These are phyloP conservation scores for Leucophenga varia DNA, from an alignment of 1,140 invertebrate genomes.

Conservation along the genomic window DNA sequence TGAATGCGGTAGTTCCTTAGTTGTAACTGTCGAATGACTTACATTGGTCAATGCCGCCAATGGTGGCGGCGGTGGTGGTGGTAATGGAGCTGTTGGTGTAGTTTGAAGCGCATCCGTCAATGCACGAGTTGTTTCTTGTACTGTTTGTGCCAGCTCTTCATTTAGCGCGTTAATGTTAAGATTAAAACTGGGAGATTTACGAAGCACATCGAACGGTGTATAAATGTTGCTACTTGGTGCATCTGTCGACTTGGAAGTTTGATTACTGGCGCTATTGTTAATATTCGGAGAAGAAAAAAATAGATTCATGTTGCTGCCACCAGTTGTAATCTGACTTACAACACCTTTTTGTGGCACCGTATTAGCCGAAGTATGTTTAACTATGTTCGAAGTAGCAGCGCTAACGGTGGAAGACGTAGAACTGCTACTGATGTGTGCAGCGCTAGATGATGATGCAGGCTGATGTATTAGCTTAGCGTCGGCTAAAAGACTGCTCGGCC, in stretches of 20 bases:
- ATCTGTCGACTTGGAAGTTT: not conserved
- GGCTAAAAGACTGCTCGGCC: not conserved
- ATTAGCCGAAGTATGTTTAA: not conserved
- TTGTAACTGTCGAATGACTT: no score
- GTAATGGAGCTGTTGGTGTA: constrained; percentile 21
- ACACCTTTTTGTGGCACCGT: no score
- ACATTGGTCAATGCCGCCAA: no score
- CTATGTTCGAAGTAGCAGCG: not conserved
- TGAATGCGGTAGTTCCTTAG: no score
- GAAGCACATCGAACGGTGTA: constrained; percentile 42
- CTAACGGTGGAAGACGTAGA: no score
- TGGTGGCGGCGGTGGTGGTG: not conserved
- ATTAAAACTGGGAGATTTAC: constrained; percentile 55
- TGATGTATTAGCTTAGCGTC: constrained; percentile 14
- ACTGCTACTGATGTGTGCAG: constrained; percentile 6
- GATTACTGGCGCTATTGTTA: not conserved
- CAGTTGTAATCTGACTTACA: constrained; percentile 1
- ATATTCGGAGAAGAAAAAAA: no score
- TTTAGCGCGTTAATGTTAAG: constrained; percentile 46
- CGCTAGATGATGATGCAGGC: not conserved
- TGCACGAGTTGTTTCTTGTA: constrained; percentile 47
- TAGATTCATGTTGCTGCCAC: constrained; percentile 1
- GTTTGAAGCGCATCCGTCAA: constrained; percentile 44
- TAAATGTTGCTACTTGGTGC: constrained; percentile 11
- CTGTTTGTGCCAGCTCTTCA: constrained; percentile 47